These are phyloP conservation scores for Centruroides sculpturatus DNA, from an alignment of 1,140 invertebrate species.

Conservation along the genomic window DNA sequence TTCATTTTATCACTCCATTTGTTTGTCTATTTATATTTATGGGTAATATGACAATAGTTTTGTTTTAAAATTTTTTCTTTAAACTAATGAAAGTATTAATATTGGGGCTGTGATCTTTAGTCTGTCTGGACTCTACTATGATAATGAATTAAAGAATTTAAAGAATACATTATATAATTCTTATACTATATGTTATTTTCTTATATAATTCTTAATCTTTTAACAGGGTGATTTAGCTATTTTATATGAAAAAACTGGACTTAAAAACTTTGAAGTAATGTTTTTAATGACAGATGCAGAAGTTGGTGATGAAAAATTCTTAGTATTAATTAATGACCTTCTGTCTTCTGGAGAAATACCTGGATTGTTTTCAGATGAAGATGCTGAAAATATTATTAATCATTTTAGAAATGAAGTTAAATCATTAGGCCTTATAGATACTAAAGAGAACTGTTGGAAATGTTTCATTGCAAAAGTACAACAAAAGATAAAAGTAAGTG, in stretches of 20 bases:
- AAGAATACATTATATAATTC: no score
- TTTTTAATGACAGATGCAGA: constrained; percentile 95
- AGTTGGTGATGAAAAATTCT: constrained; percentile 84
- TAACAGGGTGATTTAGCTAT: constrained; percentile 51
- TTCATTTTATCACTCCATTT: no score
- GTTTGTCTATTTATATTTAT: no score
- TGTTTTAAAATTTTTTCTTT: no score
- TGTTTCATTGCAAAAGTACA: constrained; percentile 92
- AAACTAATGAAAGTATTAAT: no score
- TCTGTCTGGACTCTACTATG: no score
- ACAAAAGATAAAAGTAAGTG: constrained; percentile 61
- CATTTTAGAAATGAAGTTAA: constrained; percentile 80
- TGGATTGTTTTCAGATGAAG: constrained; percentile 88
- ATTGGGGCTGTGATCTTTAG: no score
- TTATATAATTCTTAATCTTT: no score
- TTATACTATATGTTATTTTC: no score
- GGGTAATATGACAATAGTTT: no score
- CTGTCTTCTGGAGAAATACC: constrained; percentile 89
- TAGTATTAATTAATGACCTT: constrained; percentile 91
- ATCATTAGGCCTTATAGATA: constrained; percentile 59
- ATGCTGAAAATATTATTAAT: constrained; percentile 86
- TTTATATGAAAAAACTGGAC: constrained; percentile 75
- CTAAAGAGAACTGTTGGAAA: constrained; percentile 91
- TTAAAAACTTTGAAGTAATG: constrained; percentile 87
- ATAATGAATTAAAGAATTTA: no score